Conservation (phyloP, 2,888 invertebrate species). For the Ophion slaviceki region DNA sequence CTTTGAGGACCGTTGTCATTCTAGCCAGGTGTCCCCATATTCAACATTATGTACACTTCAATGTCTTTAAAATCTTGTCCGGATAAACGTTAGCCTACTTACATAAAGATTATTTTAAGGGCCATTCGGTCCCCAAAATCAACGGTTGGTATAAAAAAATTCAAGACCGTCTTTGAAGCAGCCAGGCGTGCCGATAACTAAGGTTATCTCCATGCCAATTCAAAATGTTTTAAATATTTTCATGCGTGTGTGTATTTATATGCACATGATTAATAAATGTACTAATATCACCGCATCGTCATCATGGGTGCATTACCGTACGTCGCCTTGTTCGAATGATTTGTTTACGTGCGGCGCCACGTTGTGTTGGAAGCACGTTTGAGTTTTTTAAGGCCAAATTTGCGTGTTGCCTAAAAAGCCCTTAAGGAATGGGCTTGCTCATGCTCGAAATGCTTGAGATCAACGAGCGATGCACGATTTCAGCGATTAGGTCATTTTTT, state of each 20-base stretch:
- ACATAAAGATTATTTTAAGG: too few relatives aligned
- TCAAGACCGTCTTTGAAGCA: too few relatives aligned
- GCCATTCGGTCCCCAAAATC: too few relatives aligned
- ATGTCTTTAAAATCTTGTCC: too few relatives aligned
- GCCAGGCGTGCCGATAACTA: too few relatives aligned
- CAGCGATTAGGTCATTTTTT: not conserved
- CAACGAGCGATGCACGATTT: not conserved
- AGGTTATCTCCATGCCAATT: too few relatives aligned
- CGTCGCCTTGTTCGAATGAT: slow-evolving; percentile 68
- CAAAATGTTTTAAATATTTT: not conserved
- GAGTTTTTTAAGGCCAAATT: slow-evolving; percentile 5
- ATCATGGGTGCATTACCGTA: slow-evolving; percentile 61
- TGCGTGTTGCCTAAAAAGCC: not conserved
- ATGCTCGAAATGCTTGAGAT: not conserved
- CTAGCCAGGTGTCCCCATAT: not conserved
- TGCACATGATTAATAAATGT: not conserved
- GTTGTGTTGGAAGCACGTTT: not conserved
- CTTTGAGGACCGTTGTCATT: not conserved
- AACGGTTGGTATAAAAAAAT: too few relatives aligned
- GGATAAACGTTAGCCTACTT: too few relatives aligned
- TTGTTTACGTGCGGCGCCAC: slow-evolving; percentile 25
- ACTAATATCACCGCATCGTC: slow-evolving; percentile 11
- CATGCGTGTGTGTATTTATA: slow-evolving; percentile 50
- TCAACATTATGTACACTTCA: too few relatives aligned
- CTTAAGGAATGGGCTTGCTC: not conserved